Conservation (phyloP, 2,888 invertebrate species). For the Ametastegia equiseti region DNA sequence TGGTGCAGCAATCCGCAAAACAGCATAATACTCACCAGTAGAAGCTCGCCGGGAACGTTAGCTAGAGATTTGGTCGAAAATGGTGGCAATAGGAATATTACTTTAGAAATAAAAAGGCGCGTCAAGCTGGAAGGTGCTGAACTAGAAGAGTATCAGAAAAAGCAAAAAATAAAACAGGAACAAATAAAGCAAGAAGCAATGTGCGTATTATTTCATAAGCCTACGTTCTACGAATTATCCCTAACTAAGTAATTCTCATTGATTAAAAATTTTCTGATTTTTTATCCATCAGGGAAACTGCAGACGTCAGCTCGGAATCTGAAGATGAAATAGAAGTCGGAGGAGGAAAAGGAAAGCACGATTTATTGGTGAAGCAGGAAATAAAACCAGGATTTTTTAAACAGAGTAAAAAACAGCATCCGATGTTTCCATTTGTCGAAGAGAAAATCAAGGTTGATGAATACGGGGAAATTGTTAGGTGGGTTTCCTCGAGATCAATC, state of each 20-base stretch:
- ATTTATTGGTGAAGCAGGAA: constrained; percentile 90
- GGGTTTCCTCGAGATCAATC: too few relatives aligned
- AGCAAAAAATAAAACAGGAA: constrained; percentile 79
- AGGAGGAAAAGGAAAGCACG: constrained; percentile 88
- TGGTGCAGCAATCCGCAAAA: constrained; percentile 97
- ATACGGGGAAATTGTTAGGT: constrained; percentile 95
- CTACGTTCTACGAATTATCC: background rate
- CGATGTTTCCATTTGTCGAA: constrained; percentile 97
- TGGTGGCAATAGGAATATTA: constrained; percentile 85
- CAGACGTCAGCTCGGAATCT: constrained; percentile 87
- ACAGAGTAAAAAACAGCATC: constrained; percentile 93
- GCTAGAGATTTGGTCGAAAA: constrained; percentile 89
- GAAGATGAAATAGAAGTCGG: constrained; percentile 92
- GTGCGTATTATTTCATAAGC: constrained; percentile 59
- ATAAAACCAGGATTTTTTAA: constrained; percentile 89
- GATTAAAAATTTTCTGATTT: background rate
- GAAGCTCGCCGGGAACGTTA: constrained; percentile 89
- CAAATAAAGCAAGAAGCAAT: constrained; percentile 75
- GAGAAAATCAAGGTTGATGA: constrained; percentile 95
- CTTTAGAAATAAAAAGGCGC: constrained; percentile 83
- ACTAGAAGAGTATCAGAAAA: constrained; percentile 85
- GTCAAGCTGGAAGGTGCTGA: constrained; percentile 88
- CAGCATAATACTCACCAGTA: constrained; percentile 95
- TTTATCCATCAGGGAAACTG: constrained; percentile 79
- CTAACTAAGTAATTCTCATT: background rate